phyloP scores from a whole-genome alignment of 2,888 invertebrate species.

The Folsomia candida region DNA sequence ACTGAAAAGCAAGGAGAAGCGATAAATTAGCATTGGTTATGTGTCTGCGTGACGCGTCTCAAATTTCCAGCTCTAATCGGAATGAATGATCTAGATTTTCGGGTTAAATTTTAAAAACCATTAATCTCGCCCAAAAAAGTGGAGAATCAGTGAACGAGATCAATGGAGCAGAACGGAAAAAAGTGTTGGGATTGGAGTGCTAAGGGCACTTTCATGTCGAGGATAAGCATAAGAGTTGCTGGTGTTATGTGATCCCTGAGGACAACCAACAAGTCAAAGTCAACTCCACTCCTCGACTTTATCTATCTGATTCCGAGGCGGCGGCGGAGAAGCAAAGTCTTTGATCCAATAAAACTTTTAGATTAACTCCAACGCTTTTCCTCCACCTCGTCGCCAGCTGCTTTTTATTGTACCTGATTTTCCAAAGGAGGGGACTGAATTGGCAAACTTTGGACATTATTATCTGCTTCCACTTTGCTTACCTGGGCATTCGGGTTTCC shows the following conservation, averaged over 20 bases:
- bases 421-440: neutral
- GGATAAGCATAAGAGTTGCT: no score
- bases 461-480: no score
- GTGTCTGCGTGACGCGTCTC: no score
- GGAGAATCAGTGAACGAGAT: neutral
- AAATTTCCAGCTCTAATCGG: no score
- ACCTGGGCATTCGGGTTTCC: slow-evolving; percentile 45
- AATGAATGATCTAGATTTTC: neutral
- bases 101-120: slow-evolving; percentile 8
- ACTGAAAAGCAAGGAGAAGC: slow-evolving; percentile 20
- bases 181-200: no score
- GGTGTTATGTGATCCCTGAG: neutral
- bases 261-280: slow-evolving; percentile 2
- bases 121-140: slow-evolving; percentile 14
- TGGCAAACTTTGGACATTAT: slow-evolving; percentile 5
- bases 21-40: neutral
- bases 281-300: neutral
- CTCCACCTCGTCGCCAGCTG: neutral
- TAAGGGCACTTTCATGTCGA: no score
- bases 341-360: slow-evolving; percentile 13
- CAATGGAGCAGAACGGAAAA: no score
- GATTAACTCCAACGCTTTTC: slow-evolving; percentile 1
- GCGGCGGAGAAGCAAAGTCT: neutral
- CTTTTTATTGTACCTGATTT: slow-evolving; percentile 6
- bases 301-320: slow-evolving; percentile 54